Percentiles rank a stretch among this genome's conserved stretches.
Evolutionary conservation across 2,113 vertebrate species (phyloP).

Genomic region (Silurus meridionalis): DNA sequence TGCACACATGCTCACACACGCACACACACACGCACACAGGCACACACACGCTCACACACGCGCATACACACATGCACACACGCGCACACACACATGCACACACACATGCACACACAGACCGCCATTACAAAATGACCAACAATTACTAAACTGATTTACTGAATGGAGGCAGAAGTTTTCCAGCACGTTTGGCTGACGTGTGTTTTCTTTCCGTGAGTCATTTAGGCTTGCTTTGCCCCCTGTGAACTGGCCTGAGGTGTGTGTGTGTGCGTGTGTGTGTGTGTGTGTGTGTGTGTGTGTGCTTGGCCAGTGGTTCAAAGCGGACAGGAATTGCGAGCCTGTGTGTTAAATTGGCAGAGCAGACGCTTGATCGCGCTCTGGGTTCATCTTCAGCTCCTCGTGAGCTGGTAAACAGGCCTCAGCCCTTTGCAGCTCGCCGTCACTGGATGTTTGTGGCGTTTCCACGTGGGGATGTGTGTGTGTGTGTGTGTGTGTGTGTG

Average conservation of each 20-base stretch:
- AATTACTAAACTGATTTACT: not conserved
- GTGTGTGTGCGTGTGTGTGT: not conserved
- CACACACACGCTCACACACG: no score
- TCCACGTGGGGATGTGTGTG: conserved; percentile 14
- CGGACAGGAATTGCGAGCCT: conserved; percentile 66
- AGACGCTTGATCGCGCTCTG: conserved; percentile 47
- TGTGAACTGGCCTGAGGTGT: conserved; percentile 38
- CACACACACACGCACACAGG: no score
- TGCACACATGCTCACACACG: no score
- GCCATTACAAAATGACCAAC: not conserved
- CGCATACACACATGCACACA: no score
- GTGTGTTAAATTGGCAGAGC: conserved; percentile 63
- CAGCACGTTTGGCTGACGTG: conserved; percentile 16
- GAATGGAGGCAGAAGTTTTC: not conserved
- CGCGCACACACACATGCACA: no score
- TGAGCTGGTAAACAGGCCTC: conserved; percentile 57
- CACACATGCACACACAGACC: no score
- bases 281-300: conserved; percentile 31
- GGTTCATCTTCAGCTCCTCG: conserved; percentile 58
- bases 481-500: not conserved
- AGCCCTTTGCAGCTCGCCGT: conserved; percentile 66
- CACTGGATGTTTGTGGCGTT: conserved; percentile 59
- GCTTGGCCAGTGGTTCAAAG: conserved; percentile 66
- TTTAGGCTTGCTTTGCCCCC: conserved; percentile 50
- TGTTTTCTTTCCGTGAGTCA: conserved; percentile 45